Conservation (phyloP, 2,797 vertebrate genomes). For the Takifugu rubripes region DNA sequence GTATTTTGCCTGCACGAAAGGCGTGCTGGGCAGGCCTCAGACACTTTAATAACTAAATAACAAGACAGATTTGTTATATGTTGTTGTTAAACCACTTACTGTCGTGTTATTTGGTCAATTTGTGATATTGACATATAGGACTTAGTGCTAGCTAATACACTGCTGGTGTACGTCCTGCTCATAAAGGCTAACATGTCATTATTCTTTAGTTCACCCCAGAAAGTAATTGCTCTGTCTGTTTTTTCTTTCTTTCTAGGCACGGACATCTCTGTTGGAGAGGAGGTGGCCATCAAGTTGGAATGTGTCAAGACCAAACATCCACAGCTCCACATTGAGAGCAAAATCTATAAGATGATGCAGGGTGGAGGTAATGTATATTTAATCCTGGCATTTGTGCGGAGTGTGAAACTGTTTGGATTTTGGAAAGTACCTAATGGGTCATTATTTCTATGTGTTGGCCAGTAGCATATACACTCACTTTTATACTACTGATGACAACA, state of each 20-base stretch:
- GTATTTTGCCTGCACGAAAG: background rate
- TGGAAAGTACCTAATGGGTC: too few species aligned
- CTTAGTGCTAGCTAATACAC: too few species aligned
- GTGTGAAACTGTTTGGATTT: too few species aligned
- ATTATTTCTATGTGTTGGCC: too few species aligned
- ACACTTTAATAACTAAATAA: background rate
- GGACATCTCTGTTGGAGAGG: constrained; percentile 76
- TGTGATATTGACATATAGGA: too few species aligned
- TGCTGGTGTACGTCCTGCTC: too few species aligned
- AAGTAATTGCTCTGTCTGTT: background rate
- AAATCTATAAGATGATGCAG: constrained; percentile 84
- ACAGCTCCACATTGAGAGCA: constrained; percentile 81
- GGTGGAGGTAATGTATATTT: constrained; percentile 66
- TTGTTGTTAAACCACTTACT: too few species aligned
- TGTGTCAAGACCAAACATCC: constrained; percentile 81
- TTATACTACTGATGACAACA: too few species aligned
- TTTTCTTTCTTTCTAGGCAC: constrained; percentile 60
- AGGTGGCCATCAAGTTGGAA: constrained; percentile 80
- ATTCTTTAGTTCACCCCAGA: background rate
- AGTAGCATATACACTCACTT: too few species aligned
- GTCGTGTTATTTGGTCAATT: too few species aligned
- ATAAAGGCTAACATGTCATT: too few species aligned
- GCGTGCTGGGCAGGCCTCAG: background rate
- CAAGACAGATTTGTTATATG: background rate
- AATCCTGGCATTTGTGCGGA: too few species aligned